These are phyloP conservation scores for Acipenser ruthenus DNA, from an alignment of 2,797 vertebrate species.

Conservation along the genomic window DNA sequence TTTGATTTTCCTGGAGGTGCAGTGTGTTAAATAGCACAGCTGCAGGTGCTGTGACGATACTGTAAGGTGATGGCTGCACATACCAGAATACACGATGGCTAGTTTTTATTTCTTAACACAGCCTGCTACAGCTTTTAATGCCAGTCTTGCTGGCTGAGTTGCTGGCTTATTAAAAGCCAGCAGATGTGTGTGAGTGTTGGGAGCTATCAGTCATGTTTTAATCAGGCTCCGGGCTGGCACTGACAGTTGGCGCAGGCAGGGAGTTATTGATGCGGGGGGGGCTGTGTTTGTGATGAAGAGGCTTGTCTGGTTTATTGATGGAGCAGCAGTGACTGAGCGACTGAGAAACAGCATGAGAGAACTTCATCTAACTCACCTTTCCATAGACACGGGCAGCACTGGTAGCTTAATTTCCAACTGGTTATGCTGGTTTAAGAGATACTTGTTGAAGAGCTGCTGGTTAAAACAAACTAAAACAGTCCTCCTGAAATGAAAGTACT, in stretches of 20 bases:
- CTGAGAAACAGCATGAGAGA: background rate
- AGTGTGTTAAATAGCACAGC: no score
- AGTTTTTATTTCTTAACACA: no score
- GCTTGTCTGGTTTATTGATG: slow-evolving; percentile 1
- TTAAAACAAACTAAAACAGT: no score
- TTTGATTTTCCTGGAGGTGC: no score
- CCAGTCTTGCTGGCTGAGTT: background rate
- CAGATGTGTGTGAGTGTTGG: background rate
- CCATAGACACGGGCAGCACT: background rate
- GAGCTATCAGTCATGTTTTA: slow-evolving; percentile 7
- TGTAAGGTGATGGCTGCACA: no score
- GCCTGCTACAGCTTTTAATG: background rate
- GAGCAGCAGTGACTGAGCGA: background rate
- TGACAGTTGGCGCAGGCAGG: background rate
- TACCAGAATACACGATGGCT: no score
- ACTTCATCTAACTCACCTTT: background rate
- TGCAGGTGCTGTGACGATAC: no score
- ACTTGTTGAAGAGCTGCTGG: no score
- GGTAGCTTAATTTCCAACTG: no score
- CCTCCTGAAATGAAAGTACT: no score
- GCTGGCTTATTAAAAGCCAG: background rate
- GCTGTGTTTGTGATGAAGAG: background rate
- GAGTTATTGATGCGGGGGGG: slow-evolving; percentile 2
- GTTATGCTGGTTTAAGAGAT: no score
- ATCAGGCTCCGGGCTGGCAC: slow-evolving; percentile 1